phyloP scores from a whole-genome alignment of 2,113 vertebrate species.

The Heterocephalus glaber region DNA sequence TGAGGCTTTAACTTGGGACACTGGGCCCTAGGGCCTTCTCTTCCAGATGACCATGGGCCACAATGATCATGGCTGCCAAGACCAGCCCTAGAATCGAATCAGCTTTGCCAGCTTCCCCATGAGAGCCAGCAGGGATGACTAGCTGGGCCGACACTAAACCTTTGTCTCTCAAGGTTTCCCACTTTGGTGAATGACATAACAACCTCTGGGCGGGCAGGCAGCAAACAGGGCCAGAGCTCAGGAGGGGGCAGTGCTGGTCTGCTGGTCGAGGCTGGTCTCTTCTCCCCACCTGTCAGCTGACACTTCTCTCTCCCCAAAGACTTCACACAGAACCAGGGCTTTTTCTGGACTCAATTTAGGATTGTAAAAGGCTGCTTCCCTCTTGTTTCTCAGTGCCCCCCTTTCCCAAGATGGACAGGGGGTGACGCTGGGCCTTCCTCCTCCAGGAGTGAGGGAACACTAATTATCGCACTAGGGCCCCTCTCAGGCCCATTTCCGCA shows the following conservation, averaged over 20 bases:
- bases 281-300: neutral
- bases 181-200: neutral
- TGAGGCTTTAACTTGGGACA: neutral
- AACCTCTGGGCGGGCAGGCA: fast-evolving
- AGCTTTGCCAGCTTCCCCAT: neutral
- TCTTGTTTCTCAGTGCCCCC: neutral
- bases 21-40: fast-evolving
- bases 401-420: neutral
- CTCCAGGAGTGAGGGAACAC: fast-evolving
- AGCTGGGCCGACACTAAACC: fast-evolving
- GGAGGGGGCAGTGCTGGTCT: fast-evolving
- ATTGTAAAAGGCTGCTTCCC: neutral
- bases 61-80: fast-evolving
- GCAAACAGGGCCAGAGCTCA: fast-evolving
- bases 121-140: fast-evolving
- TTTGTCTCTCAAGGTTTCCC: neutral
- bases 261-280: fast-evolving
- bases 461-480: fast-evolving
- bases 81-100: neutral
- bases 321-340: neutral
- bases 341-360: neutral
- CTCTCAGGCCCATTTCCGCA: neutral
- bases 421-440: neutral
- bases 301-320: neutral
- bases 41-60: fast-evolving